Evolutionary conservation across 2,888 invertebrate genomes (phyloP).

Genomic region (Platycnemis pennipes): DNA sequence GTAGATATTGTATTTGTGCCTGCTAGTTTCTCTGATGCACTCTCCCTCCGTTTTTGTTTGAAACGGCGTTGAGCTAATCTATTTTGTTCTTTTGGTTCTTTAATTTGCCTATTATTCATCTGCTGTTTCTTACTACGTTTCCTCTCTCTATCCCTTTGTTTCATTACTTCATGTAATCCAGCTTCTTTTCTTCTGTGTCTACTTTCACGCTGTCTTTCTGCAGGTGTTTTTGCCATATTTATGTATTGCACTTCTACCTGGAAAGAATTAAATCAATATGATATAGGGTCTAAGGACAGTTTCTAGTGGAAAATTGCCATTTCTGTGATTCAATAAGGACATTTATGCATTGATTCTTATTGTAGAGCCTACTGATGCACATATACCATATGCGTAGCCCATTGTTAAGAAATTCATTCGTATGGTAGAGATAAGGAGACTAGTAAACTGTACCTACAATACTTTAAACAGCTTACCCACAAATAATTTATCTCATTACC

Average conservation of each 20-base stretch:
- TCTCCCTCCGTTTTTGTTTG: background rate
- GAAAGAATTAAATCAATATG: background rate
- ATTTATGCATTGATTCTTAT: no score
- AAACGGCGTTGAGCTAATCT: background rate
- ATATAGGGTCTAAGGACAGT: background rate
- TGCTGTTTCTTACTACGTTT: background rate
- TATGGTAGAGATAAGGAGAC: background rate
- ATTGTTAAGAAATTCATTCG: no score
- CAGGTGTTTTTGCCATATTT: background rate
- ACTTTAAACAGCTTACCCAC: background rate
- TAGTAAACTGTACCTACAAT: background rate
- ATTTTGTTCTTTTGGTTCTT: background rate
- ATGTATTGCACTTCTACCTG: background rate
- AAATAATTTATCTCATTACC: background rate
- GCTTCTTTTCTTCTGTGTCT: background rate
- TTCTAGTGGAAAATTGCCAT: background rate
- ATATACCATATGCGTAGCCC: no score
- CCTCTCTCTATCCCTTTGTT: background rate
- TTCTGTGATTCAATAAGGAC: no score
- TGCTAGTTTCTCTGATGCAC: background rate
- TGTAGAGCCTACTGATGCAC: no score
- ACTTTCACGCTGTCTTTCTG: background rate
- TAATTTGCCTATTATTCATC: background rate
- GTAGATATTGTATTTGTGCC: background rate
- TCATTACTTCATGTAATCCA: no score